Base-by-base conservation (phyloP, 2,797 vertebrate species). In the Linurgus olivaceus region DNA sequence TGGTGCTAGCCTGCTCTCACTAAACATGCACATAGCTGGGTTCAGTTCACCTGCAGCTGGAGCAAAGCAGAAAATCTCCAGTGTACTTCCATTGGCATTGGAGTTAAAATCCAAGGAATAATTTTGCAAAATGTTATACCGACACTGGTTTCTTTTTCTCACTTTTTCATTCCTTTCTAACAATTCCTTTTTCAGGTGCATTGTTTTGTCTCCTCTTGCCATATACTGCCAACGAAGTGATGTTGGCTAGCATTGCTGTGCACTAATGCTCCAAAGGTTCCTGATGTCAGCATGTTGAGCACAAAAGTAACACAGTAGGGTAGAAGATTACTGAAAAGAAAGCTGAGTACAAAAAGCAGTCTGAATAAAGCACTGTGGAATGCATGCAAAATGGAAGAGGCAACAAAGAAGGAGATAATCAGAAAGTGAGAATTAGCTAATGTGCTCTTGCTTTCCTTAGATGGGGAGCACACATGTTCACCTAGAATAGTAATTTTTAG, bases 371-470 rank as follows among this genome's bases (percentile, higher is more conserved):
- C 21, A 3, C 38, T 38, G 50, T 75, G 71, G 71, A 78, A 73
- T 48, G 66, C 11, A 4, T 1, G 13, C 50, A 38, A 67, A 67
- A 83, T 77, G 31, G n/a, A 80, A 83, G 65, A 74, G 42, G 17
- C 40, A 42, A 37, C 72, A 63, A 52, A 74, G 61, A 44, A 87
- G 37, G 52, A 61, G 35, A 31, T 45, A 55, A 74, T 52, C 7
- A 17, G 61, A 71, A 63, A 93, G 45, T 28, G 68, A 80, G 59
- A 75, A 24, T 33, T 78, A 16, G 23, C 24, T 59, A 10, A 44
- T 0, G 2, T 2, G 0, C 19, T 3, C 15, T 31, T 71, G 55
- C 24, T 28, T 38, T 38, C 71, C 80, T 85, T n/a, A 65, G 44
- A 3, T 10, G 23, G 29, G 13, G 44, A 20, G 5, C 13, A 6